These are phyloP conservation scores for Drosophila mettleri DNA, from an alignment of 2,888 invertebrate species.

Conservation along the genomic window DNA sequence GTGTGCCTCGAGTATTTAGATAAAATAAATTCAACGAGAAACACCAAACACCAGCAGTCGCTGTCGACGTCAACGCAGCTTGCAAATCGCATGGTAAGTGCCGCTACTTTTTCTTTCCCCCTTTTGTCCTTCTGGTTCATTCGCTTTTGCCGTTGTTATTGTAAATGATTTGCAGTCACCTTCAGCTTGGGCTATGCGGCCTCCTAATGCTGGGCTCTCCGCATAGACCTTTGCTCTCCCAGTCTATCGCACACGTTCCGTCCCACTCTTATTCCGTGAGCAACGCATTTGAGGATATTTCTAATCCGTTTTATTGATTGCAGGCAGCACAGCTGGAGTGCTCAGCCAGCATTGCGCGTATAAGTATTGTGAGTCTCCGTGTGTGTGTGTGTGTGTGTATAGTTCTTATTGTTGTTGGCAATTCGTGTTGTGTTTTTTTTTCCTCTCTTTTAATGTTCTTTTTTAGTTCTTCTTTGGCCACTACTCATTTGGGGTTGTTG, in stretches of 20 bases:
- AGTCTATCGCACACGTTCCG: conserved; percentile 7
- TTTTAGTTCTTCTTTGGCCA: conserved; percentile 52
- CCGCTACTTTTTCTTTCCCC: conserved; percentile 53
- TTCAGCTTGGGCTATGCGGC: conserved; percentile 29
- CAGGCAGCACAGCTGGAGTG: conserved; percentile 75
- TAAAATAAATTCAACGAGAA: conserved; percentile 24
- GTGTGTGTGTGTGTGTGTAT: conserved; percentile 35
- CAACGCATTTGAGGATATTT: conserved; percentile 77
- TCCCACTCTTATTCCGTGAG: conserved; percentile 46
- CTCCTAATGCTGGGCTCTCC: conserved; percentile 16
- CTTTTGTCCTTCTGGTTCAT: conserved; percentile 22
- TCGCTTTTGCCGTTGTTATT: conserved; percentile 52
- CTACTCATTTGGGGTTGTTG: conserved; percentile 63
- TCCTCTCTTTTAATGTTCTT: conserved; percentile 31
- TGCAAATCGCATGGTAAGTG: conserved; percentile 66
- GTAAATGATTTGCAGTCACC: conserved; percentile 62
- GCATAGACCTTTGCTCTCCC: conserved; percentile 4
- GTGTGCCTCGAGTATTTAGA: conserved; percentile 26
- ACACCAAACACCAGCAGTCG: conserved; percentile 15
- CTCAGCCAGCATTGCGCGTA: conserved; percentile 29
- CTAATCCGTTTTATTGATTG: conserved; percentile 82
- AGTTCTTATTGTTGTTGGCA: conserved; percentile 57
- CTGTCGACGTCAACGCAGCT: conserved; percentile 26
- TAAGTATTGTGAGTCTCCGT: conserved; percentile 14
- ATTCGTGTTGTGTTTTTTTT: conserved; percentile 57